These are phyloP conservation scores for Trichonephila inaurata DNA, from an alignment of 1,140 invertebrate species.

Conservation along the genomic window DNA sequence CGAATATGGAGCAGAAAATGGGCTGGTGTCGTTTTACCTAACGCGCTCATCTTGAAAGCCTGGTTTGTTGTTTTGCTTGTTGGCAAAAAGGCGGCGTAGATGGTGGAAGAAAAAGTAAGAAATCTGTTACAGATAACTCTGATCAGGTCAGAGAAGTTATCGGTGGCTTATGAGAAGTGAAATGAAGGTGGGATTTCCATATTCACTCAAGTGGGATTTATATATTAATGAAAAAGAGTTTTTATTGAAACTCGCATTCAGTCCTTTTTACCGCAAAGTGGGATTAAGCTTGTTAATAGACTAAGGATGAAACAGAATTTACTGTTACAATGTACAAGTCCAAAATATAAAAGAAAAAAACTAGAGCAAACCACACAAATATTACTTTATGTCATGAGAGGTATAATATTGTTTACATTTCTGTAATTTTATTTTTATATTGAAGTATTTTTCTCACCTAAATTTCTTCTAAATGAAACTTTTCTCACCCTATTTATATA, in stretches of 20 bases:
- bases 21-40: slow-evolving; percentile 47
- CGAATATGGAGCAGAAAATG: slow-evolving; percentile 63
- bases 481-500: too few species aligned
- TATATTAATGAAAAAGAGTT: not conserved
- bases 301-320: too few species aligned
- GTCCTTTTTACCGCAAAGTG: too few species aligned
- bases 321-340: too few species aligned
- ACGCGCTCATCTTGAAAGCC: slow-evolving; percentile 37
- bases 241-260: not conserved
- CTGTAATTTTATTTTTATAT: too few species aligned
- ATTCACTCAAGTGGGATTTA: not conserved
- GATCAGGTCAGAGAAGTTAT: not conserved
- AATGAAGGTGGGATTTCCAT: slow-evolving; percentile 6
- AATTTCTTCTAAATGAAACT: too few species aligned
- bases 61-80: slow-evolving; percentile 22
- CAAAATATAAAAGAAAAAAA: too few species aligned
- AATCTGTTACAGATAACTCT: not conserved
- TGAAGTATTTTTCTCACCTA: too few species aligned
- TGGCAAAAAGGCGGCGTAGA: not conserved
- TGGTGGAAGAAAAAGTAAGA: not conserved
- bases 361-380: too few species aligned
- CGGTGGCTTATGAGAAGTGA: not conserved
- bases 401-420: too few species aligned
- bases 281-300: too few species aligned
- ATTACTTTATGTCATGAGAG: too few species aligned